A percentile compares a stretch with the other conserved stretches of the same genome.
These are phyloP conservation scores for Aphelenchoides avenae DNA, from an alignment of 1,140 invertebrate genomes.

Conservation along the genomic window DNA sequence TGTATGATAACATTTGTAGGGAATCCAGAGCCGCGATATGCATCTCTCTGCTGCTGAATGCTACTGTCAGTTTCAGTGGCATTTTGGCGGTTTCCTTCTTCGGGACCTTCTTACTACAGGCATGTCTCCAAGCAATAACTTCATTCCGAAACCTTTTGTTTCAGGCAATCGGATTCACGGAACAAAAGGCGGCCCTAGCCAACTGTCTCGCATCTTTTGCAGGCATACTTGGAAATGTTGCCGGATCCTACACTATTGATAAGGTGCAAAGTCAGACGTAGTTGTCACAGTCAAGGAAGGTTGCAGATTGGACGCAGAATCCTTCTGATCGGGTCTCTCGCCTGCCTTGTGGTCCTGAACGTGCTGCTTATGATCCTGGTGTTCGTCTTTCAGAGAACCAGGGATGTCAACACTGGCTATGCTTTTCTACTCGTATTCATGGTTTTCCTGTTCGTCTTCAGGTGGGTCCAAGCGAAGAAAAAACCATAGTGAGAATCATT, in stretches of 20 bases:
- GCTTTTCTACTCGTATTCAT: constrained; percentile 31
- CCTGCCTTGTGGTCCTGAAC: constrained; percentile 20
- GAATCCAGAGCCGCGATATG: constrained; percentile 21
- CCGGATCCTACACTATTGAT: constrained; percentile 35
- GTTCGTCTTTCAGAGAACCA: constrained; percentile 24
- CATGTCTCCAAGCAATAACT: constrained; percentile 2
- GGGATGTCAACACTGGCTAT: constrained; percentile 19
- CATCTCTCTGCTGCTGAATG: constrained; percentile 30
- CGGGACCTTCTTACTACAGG: constrained; percentile 25
- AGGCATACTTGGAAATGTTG: constrained; percentile 29
- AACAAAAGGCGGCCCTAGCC: constrained; percentile 25
- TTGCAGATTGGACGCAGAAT: constrained; percentile 28
- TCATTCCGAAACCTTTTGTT: constrained; percentile 26
- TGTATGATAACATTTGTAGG: constrained; percentile 18
- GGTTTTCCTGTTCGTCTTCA: constrained; percentile 33
- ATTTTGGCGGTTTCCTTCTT: constrained; percentile 31
- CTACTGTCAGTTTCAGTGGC: constrained; percentile 30
- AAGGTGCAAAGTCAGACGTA: constrained; percentile 8
- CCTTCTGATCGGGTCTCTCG: constrained; percentile 25
- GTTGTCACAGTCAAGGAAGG: background rate
- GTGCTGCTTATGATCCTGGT: constrained; percentile 25
- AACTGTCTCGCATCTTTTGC: constrained; percentile 39
- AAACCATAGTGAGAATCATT: background rate
- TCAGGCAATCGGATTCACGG: constrained; percentile 33
- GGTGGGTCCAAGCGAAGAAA: constrained; percentile 7